Evolutionary conservation across 1,140 invertebrate species (phyloP).

Genomic region (Drosophila teissieri): DNA sequence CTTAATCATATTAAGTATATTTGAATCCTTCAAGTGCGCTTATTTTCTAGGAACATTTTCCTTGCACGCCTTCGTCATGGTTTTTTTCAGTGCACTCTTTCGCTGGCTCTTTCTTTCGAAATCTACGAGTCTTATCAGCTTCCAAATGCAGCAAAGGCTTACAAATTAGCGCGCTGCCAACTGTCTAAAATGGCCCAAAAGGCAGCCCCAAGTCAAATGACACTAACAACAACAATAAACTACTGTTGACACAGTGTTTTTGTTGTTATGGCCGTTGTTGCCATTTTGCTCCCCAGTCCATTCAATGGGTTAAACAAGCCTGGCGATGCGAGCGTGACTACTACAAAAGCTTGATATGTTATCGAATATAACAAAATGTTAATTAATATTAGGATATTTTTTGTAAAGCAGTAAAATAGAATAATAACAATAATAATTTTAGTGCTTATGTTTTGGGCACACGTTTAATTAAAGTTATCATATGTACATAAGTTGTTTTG

Average conservation of each 20-base stretch:
- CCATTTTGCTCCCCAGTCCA: constrained; percentile 14
- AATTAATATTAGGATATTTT: too few relatives aligned
- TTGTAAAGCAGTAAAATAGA: too few relatives aligned
- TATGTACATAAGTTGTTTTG: too few relatives aligned
- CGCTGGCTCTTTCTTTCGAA: constrained; percentile 31
- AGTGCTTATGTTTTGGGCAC: too few relatives aligned
- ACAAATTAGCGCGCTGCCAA: constrained; percentile 82
- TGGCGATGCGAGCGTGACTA: constrained; percentile 29
- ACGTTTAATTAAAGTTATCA: too few relatives aligned
- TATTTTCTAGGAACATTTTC: too few relatives aligned
- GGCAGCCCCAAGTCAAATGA: constrained; percentile 79
- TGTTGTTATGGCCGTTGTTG: constrained; percentile 58
- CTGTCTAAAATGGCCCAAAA: constrained; percentile 76
- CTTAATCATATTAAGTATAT: too few relatives aligned
- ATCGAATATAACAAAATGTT: background rate
- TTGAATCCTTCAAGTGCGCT: too few relatives aligned
- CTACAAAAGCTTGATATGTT: background rate
- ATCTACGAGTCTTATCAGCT: constrained; percentile 71
- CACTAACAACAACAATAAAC: constrained; percentile 83
- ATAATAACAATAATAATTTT: too few relatives aligned
- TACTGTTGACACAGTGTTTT: constrained; percentile 73
- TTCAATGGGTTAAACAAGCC: constrained; percentile 3
- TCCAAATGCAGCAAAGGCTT: constrained; percentile 74
- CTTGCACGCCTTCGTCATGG: too few relatives aligned
- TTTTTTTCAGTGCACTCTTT: background rate